Evolutionary conservation across 2,888 invertebrate genomes (phyloP), one percentile per base, ranked within the genome.

Genomic region (Macrophya annulata): DNA sequence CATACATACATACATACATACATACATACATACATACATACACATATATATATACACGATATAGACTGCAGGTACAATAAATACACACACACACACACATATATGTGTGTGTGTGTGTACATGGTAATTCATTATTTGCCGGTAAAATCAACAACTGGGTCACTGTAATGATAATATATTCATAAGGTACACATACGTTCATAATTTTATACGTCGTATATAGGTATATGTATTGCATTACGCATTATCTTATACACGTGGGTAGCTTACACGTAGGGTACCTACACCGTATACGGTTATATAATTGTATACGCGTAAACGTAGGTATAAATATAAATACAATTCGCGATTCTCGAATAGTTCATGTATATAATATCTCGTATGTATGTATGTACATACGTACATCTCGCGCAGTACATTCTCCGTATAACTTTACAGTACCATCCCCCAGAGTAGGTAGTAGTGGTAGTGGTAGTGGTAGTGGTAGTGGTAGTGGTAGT

Each of bases 61-160:
- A 48, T 4, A n/a, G n/a, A 48, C 48, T 48, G 59, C 62, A n/a
- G n/a, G 62, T 62, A 4, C 10, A 8, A 62, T 25, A 21, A 62
- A 62, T 10, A 62, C 21, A 0, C 3, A 10, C n/a, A n/a, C n/a
- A 62, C 6, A 62, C 10, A 25, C 21, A 25, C 17, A 62, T 4
- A 62, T 25, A 17, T 68, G 68, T 10, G 17, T 68, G 10, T 4
- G 31, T 15, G 17, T 31, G 31, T 21, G 10, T 4, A 62, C 4
- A 62, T 12, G 0, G n/a, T 10, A 71, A 17, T 43, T 45, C n/a
- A 31, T 45, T 45, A 74, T 74, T 74, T 45, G 21, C 8, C 45
- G 43, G 43, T 45, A n/a, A 45, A 74, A 72, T 72, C 72, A 21
- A 21, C 45, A 72, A 72, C 72, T 72, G 43, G 72, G 72, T 72